phyloP scores from a whole-genome alignment of 2,797 vertebrate genomes.

The Helicolenus hilgendorfi region DNA sequence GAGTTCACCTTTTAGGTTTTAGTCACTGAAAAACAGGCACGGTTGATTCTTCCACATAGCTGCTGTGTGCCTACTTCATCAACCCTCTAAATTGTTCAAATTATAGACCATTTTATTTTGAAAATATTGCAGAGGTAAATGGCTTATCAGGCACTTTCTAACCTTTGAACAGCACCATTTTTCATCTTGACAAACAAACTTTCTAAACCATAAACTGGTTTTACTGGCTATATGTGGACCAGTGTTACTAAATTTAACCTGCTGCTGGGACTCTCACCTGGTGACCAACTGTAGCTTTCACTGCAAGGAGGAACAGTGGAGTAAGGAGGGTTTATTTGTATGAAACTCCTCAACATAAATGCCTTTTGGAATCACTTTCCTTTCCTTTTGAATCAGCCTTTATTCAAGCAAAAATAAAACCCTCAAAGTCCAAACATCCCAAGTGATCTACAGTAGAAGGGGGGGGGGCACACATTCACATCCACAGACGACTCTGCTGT shows the following conservation, averaged over 20 bases:
- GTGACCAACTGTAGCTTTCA: neutral
- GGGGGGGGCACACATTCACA: neutral
- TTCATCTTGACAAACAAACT: neutral
- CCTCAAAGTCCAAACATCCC: conserved; percentile 25
- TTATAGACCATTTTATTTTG: neutral
- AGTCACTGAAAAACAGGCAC: neutral
- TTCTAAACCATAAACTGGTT: conserved; percentile 51
- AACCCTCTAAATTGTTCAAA: rapidly evolving
- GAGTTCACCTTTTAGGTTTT: neutral
- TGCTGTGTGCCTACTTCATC: neutral
- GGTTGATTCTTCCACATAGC: neutral
- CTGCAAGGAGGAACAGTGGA: neutral
- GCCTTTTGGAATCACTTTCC: neutral
- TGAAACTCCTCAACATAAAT: neutral
- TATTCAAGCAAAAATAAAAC: neutral
- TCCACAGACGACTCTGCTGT: neutral
- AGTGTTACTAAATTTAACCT: neutral
- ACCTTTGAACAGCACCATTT: neutral
- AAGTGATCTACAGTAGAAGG: neutral
- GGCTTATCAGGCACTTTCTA: neutral
- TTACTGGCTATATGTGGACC: conserved; percentile 35
- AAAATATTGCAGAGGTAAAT: neutral
- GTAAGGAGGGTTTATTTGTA: neutral
- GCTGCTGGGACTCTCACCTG: neutral
- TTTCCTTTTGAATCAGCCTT: neutral